A percentile compares a stretch with the other conserved stretches of the same genome.
Conservation (phyloP, 2,888 invertebrate species). For the Diplolepis rosae region DNA sequence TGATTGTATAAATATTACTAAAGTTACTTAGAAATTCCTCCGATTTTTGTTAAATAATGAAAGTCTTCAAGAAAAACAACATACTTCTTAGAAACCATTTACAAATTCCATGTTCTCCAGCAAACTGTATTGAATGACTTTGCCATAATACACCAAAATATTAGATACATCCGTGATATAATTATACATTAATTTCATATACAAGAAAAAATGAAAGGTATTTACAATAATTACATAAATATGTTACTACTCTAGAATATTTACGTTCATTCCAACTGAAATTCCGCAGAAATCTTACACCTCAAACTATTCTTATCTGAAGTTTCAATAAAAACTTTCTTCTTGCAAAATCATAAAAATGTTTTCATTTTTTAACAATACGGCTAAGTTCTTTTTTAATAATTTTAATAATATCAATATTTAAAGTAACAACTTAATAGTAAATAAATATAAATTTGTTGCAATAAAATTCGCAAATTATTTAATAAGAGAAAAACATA, state of each 20-base stretch:
- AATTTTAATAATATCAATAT: background rate
- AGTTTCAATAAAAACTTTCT: constrained; percentile 16
- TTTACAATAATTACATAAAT: constrained; percentile 3
- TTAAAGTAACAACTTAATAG: no score
- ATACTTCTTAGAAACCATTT: background rate
- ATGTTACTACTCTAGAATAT: background rate
- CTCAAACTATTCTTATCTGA: background rate
- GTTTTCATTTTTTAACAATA: no score
- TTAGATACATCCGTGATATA: constrained; percentile 12
- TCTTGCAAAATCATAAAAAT: background rate
- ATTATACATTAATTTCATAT: constrained; percentile 25
- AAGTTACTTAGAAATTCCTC: background rate
- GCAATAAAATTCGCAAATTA: no score
- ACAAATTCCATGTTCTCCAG: background rate
- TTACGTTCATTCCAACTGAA: background rate
- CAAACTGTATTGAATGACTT: background rate
- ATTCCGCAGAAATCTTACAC: background rate
- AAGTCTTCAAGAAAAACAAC: background rate
- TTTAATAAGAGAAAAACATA: no score
- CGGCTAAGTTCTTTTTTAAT: background rate
- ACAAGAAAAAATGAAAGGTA: constrained; percentile 6
- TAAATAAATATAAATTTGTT: no score
- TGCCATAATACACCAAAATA: background rate
- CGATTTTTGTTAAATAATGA: background rate
- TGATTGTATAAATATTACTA: background rate